Evolutionary conservation across 2,113 vertebrate species (phyloP).

Genomic region (Heteronetta atricapilla): DNA sequence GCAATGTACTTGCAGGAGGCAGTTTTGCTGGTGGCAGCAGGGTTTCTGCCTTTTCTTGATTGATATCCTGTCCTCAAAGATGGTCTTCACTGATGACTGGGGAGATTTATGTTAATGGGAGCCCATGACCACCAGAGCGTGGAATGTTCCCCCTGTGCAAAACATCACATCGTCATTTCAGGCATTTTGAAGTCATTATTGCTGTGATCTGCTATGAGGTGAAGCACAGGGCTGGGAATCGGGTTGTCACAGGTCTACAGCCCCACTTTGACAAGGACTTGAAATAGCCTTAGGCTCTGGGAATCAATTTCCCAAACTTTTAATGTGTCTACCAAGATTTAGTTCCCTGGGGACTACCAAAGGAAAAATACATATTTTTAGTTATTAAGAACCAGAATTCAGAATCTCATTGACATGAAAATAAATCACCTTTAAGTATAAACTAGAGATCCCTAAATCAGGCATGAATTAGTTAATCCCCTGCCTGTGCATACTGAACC

Average conservation of each 20-base stretch:
- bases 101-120: neutral
- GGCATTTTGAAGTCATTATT: neutral
- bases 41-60: neutral
- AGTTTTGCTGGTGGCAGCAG: neutral
- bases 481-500: neutral
- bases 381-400: neutral
- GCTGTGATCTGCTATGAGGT: neutral
- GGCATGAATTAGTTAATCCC: neutral
- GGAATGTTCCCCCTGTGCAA: rapidly evolving
- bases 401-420: neutral
- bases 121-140: neutral
- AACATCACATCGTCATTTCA: rapidly evolving
- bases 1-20: neutral
- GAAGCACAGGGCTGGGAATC: neutral
- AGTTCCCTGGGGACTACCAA: neutral
- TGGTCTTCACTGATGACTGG: neutral
- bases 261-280: neutral
- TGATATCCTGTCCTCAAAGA: neutral
- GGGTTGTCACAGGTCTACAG: neutral
- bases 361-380: neutral
- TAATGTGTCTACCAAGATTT: neutral
- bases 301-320: neutral
- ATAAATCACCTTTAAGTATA: neutral
- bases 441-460: neutral
- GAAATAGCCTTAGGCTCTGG: neutral